Conservation (phyloP, 2,113 vertebrate genomes). For the Oceanodroma tethys region DNA sequence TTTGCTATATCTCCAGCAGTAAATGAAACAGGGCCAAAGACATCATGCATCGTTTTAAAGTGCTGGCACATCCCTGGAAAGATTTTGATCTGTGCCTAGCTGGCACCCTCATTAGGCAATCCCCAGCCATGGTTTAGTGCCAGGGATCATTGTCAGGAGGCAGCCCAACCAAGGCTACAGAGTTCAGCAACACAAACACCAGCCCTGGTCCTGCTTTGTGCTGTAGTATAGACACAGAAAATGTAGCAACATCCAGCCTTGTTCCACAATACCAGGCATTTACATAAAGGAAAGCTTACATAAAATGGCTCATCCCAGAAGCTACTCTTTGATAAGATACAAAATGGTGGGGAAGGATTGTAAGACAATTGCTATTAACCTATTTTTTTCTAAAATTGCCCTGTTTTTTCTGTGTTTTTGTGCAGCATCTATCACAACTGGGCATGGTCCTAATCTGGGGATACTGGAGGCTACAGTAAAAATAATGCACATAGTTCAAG, state of each 20-base stretch:
- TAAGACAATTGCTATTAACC: neutral
- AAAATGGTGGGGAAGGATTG: neutral
- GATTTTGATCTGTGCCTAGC: neutral
- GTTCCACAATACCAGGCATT: neutral
- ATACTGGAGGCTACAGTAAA: neutral
- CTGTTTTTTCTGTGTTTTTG: neutral
- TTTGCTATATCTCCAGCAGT: neutral
- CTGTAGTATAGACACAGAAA: neutral
- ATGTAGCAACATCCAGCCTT: neutral
- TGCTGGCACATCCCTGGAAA: neutral
- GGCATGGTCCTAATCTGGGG: neutral
- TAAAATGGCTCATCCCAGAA: neutral
- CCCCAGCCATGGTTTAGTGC: neutral
- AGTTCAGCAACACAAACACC: neutral
- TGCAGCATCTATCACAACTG: neutral
- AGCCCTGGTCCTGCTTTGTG: neutral
- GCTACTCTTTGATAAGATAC: neutral
- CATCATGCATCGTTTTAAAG: neutral
- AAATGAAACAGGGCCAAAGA: neutral
- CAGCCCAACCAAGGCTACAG: neutral
- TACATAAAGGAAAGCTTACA: neutral
- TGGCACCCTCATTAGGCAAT: constrained; percentile 3
- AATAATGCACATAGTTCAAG: neutral
- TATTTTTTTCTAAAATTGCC: neutral
- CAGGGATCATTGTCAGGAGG: neutral